These are phyloP conservation scores for Drosophila dunni DNA, from an alignment of 1,140 invertebrate genomes.

Conservation along the genomic window DNA sequence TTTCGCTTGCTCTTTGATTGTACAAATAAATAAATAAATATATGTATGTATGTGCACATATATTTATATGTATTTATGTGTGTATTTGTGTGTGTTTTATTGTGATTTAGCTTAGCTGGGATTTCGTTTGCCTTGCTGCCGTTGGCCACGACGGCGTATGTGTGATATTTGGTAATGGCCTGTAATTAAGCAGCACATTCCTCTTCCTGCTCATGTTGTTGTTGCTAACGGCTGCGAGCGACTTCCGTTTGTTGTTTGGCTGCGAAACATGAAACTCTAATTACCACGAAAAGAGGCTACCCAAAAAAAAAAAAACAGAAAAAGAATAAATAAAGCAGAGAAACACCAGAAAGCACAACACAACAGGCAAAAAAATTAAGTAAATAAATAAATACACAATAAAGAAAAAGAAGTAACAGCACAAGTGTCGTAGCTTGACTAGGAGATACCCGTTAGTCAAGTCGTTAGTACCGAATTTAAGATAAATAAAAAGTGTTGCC, in stretches of 20 bases:
- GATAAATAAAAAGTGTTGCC: too few species aligned
- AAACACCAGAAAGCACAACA: conserved; percentile 4
- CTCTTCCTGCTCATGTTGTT: conserved; percentile 30
- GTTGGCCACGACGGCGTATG: conserved; percentile 65
- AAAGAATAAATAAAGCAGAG: neutral
- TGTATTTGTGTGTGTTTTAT: conserved; percentile 25
- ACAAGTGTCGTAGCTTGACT: too few species aligned
- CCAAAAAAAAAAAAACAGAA: conserved; percentile 22
- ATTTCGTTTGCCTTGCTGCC: conserved; percentile 12
- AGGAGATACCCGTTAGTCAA: too few species aligned
- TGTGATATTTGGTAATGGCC: conserved; percentile 78
- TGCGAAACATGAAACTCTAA: conserved; percentile 77
- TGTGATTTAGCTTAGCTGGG: conserved; percentile 37
- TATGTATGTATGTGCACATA: neutral
- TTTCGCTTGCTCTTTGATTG: too few species aligned
- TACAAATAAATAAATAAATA: too few species aligned
- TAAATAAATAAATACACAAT: conserved; percentile 21
- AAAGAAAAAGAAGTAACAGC: neutral
- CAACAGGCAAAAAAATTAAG: conserved; percentile 1
- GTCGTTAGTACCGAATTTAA: too few species aligned
- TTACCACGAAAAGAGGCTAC: conserved; percentile 64
- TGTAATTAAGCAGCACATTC: conserved; percentile 76
- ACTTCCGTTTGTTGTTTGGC: conserved; percentile 66
- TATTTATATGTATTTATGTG: conserved; percentile 1
- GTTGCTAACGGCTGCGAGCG: conserved; percentile 61